Evolutionary conservation across 2,888 invertebrate species (phyloP), one percentile per base, ranked within the genome.

Genomic region (Chorisops tibialis): DNA sequence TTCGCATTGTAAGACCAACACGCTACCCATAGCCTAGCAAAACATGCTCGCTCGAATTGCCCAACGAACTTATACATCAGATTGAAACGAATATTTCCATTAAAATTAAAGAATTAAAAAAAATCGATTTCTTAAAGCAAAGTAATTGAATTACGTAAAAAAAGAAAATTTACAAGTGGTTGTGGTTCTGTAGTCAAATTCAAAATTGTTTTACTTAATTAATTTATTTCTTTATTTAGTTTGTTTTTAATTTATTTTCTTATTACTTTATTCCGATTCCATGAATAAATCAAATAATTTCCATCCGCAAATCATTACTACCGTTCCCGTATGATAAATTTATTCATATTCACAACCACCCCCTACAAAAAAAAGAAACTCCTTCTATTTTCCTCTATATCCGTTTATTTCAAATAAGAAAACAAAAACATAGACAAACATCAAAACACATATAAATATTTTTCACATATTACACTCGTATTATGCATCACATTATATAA

Each of bases 131-230:
- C 16, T 7, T n/a, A 38, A 37, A 12, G n/a, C 21, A 21, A 47
- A 4, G 12, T 16, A 47, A 11, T 21, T 21, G 12, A 16, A 16
- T 47, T n/a, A 21, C 3, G 7, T 51, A 35, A 69, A 66, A 66
- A n/a, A n/a, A n/a, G n/a, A n/a, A n/a, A 65, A 68, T 68, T 67
- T 70, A 72, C 70, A 75, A 75, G 70, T 79, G 80, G 80, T 80
- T 80, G 76, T 75, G 78, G 76, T 75, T 75, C 75, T 76, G 70
- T 70, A 62, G 71, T 72, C 69, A 65, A 67, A 30, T 37, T 14
- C 22, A 56, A 43, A 56, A 43, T 56, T 45, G 30, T 43, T 50
- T 64, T 51, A 69, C 70, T 67, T 68, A 70, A 71, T 69, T 67
- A 68, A 66, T 67, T 68, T 70, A 69, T 68, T 64, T 70, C 69